These are phyloP conservation scores for fruit fly (Drosophila melanogaster) DNA, from an alignment of 1,140 invertebrate genomes.

Conservation along the genomic window DNA sequence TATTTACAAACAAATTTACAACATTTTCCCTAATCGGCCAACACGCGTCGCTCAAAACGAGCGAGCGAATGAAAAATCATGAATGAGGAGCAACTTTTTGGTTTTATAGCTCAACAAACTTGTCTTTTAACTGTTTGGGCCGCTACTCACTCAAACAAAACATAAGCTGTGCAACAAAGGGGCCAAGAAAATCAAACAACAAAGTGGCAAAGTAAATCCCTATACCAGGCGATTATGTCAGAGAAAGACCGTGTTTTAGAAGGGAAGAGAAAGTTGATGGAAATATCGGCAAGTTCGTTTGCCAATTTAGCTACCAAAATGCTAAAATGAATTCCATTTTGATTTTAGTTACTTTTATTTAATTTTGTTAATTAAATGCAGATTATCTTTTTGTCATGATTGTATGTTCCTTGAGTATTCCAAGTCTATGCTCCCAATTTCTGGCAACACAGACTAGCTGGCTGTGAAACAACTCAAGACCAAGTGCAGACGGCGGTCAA, in stretches of 20 bases:
- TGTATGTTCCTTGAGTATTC: not conserved
- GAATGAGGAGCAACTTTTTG: slow-evolving; percentile 55
- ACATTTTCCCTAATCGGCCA: not conserved
- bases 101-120: slow-evolving; percentile 64
- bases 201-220: slow-evolving; percentile 44
- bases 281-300: not conserved
- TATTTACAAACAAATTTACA: no score
- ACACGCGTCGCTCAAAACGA: slow-evolving; percentile 9
- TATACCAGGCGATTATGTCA: slow-evolving; percentile 64
- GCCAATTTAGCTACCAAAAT: not conserved
- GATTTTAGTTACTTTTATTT: no score
- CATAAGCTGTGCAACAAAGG: slow-evolving; percentile 58
- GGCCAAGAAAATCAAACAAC: slow-evolving; percentile 36
- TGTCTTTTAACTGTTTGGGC: slow-evolving; percentile 36
- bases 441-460: slow-evolving; percentile 23
- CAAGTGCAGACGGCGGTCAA: slow-evolving; percentile 70
- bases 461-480: slow-evolving; percentile 24
- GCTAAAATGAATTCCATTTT: not conserved
- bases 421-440: not conserved
- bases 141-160: slow-evolving; percentile 41
- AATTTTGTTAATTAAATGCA: no score
- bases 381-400: not conserved
- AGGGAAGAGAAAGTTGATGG: not conserved
- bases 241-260: not conserved
- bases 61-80: not conserved